A percentile compares a stretch with the other conserved stretches of the same genome.
Evolutionary conservation across 2,113 vertebrate species (phyloP).

Genomic region (Syngnathoides biaculeatus): DNA sequence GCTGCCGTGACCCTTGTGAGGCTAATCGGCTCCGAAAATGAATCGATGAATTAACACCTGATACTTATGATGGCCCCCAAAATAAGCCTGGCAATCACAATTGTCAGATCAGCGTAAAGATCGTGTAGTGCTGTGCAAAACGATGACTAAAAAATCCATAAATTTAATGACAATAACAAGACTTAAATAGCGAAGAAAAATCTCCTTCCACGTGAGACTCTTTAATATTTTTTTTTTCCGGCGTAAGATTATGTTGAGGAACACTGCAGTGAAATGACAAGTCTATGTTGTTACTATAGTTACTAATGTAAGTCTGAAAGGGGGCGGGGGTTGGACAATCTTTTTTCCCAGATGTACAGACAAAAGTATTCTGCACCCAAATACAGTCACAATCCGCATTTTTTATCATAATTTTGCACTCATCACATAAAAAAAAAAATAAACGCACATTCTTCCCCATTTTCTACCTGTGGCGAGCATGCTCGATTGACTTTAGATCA

Average conservation of each 20-base stretch:
- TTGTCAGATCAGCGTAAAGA: background rate
- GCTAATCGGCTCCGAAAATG: too few species aligned
- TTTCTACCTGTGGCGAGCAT: too few species aligned
- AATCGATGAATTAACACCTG: too few species aligned
- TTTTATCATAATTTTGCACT: too few species aligned
- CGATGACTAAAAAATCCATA: too few species aligned
- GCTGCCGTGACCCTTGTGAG: too few species aligned
- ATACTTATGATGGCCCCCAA: background rate
- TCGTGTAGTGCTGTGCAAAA: background rate
- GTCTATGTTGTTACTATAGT: constrained; percentile 61
- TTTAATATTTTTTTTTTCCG: background rate
- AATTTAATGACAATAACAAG: background rate
- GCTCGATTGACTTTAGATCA: too few species aligned
- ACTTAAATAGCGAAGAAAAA: background rate
- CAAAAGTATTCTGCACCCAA: background rate
- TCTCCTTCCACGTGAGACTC: background rate
- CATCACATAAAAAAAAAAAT: too few species aligned
- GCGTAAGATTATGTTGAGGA: background rate
- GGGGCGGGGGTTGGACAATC: too few species aligned
- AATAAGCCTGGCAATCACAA: background rate
- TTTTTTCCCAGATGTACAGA: background rate
- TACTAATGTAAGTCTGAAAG: constrained; percentile 29
- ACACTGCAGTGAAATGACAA: constrained; percentile 38
- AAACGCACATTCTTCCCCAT: too few species aligned
- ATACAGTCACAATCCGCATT: too few species aligned